Conservation (phyloP, 2,888 invertebrate species). For the Holacanthella duospinosa region DNA sequence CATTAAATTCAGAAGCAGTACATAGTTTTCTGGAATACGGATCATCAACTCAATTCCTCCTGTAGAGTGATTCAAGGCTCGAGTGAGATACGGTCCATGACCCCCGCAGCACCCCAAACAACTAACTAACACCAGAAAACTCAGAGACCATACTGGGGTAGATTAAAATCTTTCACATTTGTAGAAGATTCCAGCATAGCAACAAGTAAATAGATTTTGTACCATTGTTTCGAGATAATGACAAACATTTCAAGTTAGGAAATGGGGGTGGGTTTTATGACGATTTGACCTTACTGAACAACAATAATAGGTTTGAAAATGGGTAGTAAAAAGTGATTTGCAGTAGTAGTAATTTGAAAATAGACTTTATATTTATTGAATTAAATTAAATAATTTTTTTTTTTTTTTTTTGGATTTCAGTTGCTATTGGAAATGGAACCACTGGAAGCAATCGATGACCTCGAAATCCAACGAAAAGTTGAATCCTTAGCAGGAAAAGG, state of each 20-base stretch:
- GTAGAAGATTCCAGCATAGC: too few relatives aligned
- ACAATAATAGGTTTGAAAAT: too few relatives aligned
- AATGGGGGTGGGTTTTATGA: too few relatives aligned
- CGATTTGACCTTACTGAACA: too few relatives aligned
- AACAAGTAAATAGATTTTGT: too few relatives aligned
- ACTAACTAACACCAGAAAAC: too few relatives aligned
- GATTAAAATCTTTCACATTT: not conserved
- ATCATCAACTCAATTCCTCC: not conserved
- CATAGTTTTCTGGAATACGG: not conserved
- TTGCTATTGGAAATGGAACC: constrained; percentile 34
- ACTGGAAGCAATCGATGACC: constrained; percentile 50
- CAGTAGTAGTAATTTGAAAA: too few relatives aligned
- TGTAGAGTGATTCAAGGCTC: not conserved
- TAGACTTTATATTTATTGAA: too few relatives aligned
- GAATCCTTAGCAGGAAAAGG: constrained; percentile 62
- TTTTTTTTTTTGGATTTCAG: not conserved
- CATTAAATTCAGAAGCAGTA: not conserved
- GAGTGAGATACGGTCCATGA: not conserved
- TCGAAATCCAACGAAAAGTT: constrained; percentile 61
- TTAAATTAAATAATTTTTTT: not conserved
- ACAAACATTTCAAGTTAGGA: too few relatives aligned
- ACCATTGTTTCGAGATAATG: too few relatives aligned
- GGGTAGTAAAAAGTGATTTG: too few relatives aligned
- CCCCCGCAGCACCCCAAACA: not conserved
- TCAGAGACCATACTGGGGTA: not conserved